Conservation (phyloP, 1,140 invertebrate genomes). For the Drepana arcuata region DNA sequence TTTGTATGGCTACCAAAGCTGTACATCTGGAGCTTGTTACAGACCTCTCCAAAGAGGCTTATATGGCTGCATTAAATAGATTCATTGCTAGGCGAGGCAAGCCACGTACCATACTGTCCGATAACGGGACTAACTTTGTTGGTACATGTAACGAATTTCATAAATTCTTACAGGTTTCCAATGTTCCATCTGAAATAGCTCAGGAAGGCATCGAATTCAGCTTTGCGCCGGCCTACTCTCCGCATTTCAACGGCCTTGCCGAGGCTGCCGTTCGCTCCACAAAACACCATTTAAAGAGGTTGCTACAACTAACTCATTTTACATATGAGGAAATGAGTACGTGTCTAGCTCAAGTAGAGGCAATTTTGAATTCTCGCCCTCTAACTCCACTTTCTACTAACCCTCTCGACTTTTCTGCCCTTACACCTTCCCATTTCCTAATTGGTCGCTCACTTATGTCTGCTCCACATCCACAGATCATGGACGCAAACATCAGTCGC, state of each 20-base stretch:
- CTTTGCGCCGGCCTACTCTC: background rate
- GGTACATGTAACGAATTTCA: background rate
- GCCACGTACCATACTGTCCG: background rate
- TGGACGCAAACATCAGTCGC: slow-evolving; percentile 10
- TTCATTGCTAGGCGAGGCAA: background rate
- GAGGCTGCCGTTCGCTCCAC: background rate
- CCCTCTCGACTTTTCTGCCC: slow-evolving; percentile 19
- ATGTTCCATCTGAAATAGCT: background rate
- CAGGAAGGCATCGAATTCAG: background rate
- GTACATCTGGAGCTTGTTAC: slow-evolving; percentile 13
- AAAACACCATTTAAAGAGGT: background rate
- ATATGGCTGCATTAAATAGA: background rate
- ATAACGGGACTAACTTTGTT: background rate
- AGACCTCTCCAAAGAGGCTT: background rate
- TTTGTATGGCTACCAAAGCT: slow-evolving; percentile 7
- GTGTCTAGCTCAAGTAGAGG: slow-evolving; percentile 31
- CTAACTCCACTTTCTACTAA: slow-evolving; percentile 19
- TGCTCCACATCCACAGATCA: slow-evolving; percentile 28
- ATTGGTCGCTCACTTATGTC: slow-evolving; percentile 24
- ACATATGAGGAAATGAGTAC: slow-evolving; percentile 23
- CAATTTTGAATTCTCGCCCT: slow-evolving; percentile 37
- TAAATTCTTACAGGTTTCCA: background rate
- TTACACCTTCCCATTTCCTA: slow-evolving; percentile 45
- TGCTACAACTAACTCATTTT: background rate
- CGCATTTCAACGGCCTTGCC: background rate